phyloP scores from a whole-genome alignment of 1,140 invertebrate species.

The Nephotettix cincticeps region DNA sequence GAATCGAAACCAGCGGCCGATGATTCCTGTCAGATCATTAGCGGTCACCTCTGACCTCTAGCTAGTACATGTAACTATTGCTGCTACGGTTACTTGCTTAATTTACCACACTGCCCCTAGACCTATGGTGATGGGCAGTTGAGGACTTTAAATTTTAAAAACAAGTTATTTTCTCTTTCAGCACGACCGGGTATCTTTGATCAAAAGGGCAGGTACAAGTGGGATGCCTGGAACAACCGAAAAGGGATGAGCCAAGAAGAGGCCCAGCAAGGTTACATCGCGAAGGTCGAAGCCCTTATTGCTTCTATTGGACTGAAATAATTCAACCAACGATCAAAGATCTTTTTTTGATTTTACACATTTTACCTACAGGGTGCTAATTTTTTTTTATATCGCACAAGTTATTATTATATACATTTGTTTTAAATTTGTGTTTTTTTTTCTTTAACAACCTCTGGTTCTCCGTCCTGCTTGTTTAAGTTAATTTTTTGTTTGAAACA shows the following conservation, averaged over 20 bases:
- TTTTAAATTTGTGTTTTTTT: not conserved
- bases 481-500: no score
- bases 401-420: not conserved
- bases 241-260: constrained; percentile 61
- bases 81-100: no score
- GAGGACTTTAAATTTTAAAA: no score
- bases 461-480: no score
- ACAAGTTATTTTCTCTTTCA: constrained; percentile 35
- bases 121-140: no score
- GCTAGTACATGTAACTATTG: no score
- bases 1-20: no score
- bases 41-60: no score
- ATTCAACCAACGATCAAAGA: not conserved
- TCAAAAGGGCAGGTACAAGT: constrained; percentile 74
- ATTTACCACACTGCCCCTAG: no score
- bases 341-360: not conserved
- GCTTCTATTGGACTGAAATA: constrained; percentile 8
- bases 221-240: constrained; percentile 65
- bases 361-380: not conserved
- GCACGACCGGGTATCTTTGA: constrained; percentile 66
- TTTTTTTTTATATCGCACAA: not conserved
- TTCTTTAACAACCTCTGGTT: no score
- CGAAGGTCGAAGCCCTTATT: not conserved
- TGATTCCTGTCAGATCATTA: no score
- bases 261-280: constrained; percentile 61